Conservation (phyloP, 2,888 invertebrate genomes). For the Abscondita cerata region DNA sequence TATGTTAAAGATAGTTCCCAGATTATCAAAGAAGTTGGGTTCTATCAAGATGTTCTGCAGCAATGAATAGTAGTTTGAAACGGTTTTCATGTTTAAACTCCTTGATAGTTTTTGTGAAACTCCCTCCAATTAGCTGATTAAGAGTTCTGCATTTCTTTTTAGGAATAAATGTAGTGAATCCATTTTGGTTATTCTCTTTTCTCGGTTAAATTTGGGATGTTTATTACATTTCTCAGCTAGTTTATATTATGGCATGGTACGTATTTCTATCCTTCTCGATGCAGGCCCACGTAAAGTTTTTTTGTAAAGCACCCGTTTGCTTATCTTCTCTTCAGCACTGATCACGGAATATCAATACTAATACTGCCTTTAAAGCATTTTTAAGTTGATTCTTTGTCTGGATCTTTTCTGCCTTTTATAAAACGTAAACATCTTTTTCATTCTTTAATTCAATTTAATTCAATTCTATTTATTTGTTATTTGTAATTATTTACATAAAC, state of each 20-base stretch:
- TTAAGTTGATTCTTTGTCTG: not conserved
- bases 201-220: not conserved
- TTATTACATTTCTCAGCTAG: not conserved
- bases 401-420: too few relatives aligned
- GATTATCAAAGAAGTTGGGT: not conserved
- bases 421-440: too few relatives aligned
- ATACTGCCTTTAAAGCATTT: not conserved
- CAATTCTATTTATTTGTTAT: too few relatives aligned
- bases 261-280: not conserved
- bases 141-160: too few relatives aligned
- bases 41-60: not conserved
- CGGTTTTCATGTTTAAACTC: not conserved
- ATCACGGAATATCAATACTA: too few relatives aligned
- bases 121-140: too few relatives aligned
- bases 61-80: not conserved
- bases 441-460: too few relatives aligned
- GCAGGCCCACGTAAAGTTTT: not conserved
- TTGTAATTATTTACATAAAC: too few relatives aligned
- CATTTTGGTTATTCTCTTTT: not conserved
- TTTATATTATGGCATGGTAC: not conserved
- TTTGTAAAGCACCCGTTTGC: too few relatives aligned
- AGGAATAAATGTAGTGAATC: not conserved
- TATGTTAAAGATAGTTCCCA: too few relatives aligned
- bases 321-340: too few relatives aligned
- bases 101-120: not conserved